Conservation (phyloP, 2,888 invertebrate genomes). For the Synergus japonicus region DNA sequence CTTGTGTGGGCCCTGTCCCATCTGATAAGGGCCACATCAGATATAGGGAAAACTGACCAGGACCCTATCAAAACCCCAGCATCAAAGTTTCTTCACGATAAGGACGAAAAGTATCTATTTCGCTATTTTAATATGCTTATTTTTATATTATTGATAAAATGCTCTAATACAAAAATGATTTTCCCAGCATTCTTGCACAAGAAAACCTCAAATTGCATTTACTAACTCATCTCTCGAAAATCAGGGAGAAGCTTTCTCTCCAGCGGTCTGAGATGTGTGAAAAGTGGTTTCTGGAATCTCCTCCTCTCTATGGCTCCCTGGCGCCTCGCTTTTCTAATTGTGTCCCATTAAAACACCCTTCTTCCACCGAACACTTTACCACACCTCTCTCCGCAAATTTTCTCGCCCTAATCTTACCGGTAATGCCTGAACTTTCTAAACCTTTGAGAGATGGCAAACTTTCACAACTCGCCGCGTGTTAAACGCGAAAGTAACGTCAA, state of each 20-base stretch:
- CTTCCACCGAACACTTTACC: conserved; percentile 58
- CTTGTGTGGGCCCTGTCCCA: too few relatives aligned
- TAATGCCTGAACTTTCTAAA: conserved; percentile 72
- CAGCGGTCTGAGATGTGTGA: conserved; percentile 48
- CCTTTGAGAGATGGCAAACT: conserved; percentile 58
- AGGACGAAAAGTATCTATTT: too few relatives aligned
- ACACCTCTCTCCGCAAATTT: conserved; percentile 67
- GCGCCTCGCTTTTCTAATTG: conserved; percentile 76
- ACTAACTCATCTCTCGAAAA: conserved; percentile 35
- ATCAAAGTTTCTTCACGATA: too few relatives aligned
- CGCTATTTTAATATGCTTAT: background rate
- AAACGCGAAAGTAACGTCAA: conserved; percentile 42
- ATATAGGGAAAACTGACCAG: too few relatives aligned
- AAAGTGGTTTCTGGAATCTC: conserved; percentile 68
- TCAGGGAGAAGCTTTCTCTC: conserved; percentile 47
- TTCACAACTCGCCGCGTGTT: conserved; percentile 48
- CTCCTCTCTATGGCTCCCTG: conserved; percentile 71
- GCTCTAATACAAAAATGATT: background rate
- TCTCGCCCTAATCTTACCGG: conserved; percentile 69
- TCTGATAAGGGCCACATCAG: too few relatives aligned
- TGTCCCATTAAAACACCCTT: conserved; percentile 72
- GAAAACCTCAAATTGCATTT: conserved; percentile 25
- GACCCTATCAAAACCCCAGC: too few relatives aligned
- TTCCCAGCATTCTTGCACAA: background rate
- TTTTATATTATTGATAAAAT: background rate